phyloP scores from a whole-genome alignment of 1,140 invertebrate genomes.

The Trichonephila inaurata region DNA sequence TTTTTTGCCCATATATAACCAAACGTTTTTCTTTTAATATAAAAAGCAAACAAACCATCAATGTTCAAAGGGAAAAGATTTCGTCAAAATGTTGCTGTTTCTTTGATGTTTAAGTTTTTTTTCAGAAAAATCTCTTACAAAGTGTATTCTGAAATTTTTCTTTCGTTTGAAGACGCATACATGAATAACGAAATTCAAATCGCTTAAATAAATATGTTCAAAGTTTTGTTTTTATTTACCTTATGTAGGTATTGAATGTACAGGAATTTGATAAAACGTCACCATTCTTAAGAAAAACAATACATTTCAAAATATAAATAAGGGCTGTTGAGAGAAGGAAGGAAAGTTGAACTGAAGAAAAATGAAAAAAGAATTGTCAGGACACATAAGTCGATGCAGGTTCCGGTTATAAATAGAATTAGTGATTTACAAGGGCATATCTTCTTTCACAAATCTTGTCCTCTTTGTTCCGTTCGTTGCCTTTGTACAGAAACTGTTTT shows the following conservation, averaged over 20 bases:
- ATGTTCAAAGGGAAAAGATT: no score
- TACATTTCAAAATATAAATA: slow-evolving; percentile 2
- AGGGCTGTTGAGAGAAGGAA: background rate
- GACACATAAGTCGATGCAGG: background rate
- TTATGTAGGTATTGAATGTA: background rate
- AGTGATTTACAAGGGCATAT: background rate
- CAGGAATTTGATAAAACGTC: background rate
- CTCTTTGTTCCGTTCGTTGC: background rate
- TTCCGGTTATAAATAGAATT: background rate
- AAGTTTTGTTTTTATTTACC: background rate
- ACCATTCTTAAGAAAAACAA: background rate
- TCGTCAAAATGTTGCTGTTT: background rate
- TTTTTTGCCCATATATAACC: no score
- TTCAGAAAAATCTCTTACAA: background rate
- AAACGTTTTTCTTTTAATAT: no score
- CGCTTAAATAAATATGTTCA: background rate
- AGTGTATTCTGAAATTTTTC: background rate
- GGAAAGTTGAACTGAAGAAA: background rate
- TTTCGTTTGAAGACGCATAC: background rate
- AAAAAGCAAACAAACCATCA: no score
- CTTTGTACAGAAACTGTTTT: background rate
- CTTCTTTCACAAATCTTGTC: background rate
- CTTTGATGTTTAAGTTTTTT: background rate
- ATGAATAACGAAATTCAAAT: background rate
- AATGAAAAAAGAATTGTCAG: background rate